Conservation (phyloP, 1,140 invertebrate species). For the Drosophila azteca region DNA sequence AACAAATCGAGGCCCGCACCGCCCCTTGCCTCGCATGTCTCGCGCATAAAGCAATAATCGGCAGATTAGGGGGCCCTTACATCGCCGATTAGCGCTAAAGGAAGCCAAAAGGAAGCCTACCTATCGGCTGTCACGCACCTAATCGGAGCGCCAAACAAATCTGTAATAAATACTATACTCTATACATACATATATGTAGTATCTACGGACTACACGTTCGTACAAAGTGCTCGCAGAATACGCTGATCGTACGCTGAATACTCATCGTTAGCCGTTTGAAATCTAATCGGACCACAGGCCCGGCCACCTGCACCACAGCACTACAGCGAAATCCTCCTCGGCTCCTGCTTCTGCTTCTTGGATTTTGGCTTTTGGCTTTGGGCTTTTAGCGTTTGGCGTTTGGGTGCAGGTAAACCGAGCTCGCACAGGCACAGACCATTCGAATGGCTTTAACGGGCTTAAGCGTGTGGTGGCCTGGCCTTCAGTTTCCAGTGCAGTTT, state of each 20-base stretch:
- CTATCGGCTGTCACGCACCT: constrained; percentile 45
- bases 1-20: too few relatives aligned
- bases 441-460: too few relatives aligned
- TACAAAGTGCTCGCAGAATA: not conserved
- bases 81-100: constrained; percentile 32
- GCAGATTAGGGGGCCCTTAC: constrained; percentile 39
- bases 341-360: too few relatives aligned
- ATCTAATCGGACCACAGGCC: constrained; percentile 60
- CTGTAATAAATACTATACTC: constrained; percentile 48
- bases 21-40: too few relatives aligned
- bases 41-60: constrained; percentile 17
- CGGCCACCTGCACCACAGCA: too few relatives aligned
- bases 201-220: constrained; percentile 12
- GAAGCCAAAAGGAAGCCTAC: constrained; percentile 29
- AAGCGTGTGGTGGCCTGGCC: too few relatives aligned
- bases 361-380: not conserved
- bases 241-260: too few relatives aligned
- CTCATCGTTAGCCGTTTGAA: constrained; percentile 33
- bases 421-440: too few relatives aligned
- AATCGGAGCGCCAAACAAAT: constrained; percentile 55
- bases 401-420: constrained; percentile 59
- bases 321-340: not conserved
- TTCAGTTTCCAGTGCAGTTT: not conserved
- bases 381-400: too few relatives aligned
- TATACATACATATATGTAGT: too few relatives aligned